These are phyloP conservation scores for Cryptocephalus primarius DNA, from an alignment of 2,888 invertebrate genomes.

Conservation along the genomic window DNA sequence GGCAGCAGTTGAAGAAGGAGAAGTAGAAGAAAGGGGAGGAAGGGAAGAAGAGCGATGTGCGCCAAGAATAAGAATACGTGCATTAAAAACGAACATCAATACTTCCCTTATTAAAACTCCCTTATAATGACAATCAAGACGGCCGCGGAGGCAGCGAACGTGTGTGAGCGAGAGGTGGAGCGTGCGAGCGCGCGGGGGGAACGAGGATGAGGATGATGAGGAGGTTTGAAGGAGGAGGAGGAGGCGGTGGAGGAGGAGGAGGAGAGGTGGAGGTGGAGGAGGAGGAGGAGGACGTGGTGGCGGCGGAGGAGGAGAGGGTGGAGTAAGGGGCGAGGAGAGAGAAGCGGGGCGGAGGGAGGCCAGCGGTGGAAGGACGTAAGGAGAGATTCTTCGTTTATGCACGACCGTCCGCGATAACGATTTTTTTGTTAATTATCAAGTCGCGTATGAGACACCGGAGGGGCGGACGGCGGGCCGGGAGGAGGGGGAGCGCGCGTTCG, in stretches of 20 bases:
- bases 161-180: conserved; percentile 23
- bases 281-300: conserved; percentile 14
- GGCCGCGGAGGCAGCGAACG: conserved; percentile 29
- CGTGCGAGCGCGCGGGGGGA: background rate
- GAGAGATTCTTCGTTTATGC: conserved; percentile 38
- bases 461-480: conserved; percentile 10
- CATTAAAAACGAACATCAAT: conserved; percentile 39
- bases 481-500: conserved; percentile 2
- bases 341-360: conserved; percentile 9
- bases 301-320: conserved; percentile 13
- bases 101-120: conserved; percentile 40
- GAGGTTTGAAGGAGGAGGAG: conserved; percentile 12
- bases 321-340: conserved; percentile 11
- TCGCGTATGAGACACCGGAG: conserved; percentile 36
- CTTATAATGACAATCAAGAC: conserved; percentile 38
- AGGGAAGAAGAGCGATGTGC: conserved; percentile 26
- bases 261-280: background rate
- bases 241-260: conserved; percentile 1
- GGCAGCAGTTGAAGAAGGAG: conserved; percentile 5
- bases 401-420: conserved; percentile 40
- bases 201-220: conserved; percentile 3
- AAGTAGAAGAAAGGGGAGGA: conserved; percentile 3
- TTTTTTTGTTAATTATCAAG: conserved; percentile 42
- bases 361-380: conserved; percentile 24
- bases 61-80: conserved; percentile 37